Percentiles rank a stretch among this genome's conserved stretches.
Conservation (phyloP, 2,797 vertebrate genomes). For the Myoxocephalus aenaeus region DNA sequence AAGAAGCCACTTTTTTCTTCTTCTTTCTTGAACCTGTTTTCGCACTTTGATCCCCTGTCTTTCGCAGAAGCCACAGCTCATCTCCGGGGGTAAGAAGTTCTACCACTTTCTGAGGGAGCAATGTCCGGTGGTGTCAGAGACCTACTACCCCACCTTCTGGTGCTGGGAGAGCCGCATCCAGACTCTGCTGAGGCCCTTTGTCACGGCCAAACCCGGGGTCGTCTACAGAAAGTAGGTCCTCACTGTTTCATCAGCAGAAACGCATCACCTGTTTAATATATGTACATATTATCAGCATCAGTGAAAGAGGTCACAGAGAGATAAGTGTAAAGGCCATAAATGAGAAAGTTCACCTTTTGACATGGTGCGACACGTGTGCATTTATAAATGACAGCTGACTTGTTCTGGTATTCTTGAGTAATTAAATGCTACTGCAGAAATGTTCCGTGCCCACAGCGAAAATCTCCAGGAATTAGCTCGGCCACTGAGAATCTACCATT, state of each 20-base stretch:
- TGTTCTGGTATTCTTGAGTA: not conserved
- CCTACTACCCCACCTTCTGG: slow-evolving; percentile 98
- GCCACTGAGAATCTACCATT: slow-evolving; percentile 25
- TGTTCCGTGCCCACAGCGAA: not conserved
- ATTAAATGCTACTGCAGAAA: not conserved
- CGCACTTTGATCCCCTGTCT: slow-evolving; percentile 13
- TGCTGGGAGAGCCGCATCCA: slow-evolving; percentile 98
- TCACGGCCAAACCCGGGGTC: slow-evolving; percentile 93
- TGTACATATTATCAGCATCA: not conserved
- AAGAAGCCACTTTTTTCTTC: not conserved
- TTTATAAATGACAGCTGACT: not conserved
- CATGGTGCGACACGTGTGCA: not conserved
- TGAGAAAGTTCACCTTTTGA: not conserved
- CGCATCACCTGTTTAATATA: not conserved
- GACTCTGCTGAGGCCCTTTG: slow-evolving; percentile 95
- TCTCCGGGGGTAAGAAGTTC: slow-evolving; percentile 92
- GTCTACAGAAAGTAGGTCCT: slow-evolving; percentile 94
- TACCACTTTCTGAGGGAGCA: slow-evolving; percentile 92
- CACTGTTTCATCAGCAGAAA: not conserved
- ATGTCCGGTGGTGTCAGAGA: slow-evolving; percentile 96
- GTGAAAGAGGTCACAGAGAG: not conserved
- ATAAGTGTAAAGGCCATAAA: not conserved
- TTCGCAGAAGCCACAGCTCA: slow-evolving; percentile 94
- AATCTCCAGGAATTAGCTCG: slow-evolving; percentile 9
- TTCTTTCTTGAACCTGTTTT: not conserved